Conservation (phyloP, 1,140 invertebrate species). For the Vollenhovia emeryi region DNA sequence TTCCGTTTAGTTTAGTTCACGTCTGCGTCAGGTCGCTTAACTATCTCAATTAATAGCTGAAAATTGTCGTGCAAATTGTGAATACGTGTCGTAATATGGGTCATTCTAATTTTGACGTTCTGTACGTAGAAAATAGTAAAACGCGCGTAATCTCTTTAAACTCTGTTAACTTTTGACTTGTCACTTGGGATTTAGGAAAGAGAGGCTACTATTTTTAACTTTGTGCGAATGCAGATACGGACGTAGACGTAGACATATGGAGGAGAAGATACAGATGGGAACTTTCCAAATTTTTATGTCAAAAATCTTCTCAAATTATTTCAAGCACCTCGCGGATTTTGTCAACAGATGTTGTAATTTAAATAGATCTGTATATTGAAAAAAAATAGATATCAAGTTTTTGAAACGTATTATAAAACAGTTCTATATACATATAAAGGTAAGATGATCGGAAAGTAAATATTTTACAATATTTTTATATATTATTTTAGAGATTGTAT, state of each 20-base stretch:
- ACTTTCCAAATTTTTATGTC: background rate
- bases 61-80: constrained; percentile 48
- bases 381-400: too few species aligned
- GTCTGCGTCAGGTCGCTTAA: background rate
- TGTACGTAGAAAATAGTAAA: background rate
- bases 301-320: background rate
- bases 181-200: background rate
- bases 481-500: background rate
- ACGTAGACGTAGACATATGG: background rate
- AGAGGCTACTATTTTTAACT: background rate
- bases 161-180: background rate
- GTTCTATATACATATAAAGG: background rate
- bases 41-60: constrained; percentile 37
- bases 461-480: constrained; percentile 15
- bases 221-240: too few species aligned
- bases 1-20: constrained; percentile 19
- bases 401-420: too few species aligned
- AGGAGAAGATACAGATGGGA: background rate
- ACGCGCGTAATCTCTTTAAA: background rate
- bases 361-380: background rate
- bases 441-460: background rate
- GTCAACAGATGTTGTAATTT: background rate
- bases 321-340: background rate
- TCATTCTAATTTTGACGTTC: background rate
- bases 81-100: constrained; percentile 16